Conservation (phyloP, 2,113 vertebrate genomes). For the Oreocharis arfaki region DNA sequence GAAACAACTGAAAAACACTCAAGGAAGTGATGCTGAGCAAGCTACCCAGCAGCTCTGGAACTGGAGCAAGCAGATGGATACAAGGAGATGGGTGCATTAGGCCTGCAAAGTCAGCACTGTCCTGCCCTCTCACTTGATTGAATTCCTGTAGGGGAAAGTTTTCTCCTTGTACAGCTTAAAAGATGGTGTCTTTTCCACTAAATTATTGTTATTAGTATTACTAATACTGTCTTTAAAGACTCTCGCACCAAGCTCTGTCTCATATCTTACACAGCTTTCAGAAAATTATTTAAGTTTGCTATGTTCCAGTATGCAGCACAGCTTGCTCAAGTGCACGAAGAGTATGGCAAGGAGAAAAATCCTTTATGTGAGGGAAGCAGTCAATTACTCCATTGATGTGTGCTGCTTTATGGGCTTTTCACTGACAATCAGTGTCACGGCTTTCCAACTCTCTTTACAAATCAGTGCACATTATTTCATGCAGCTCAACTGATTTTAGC, state of each 20-base stretch:
- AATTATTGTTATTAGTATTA: not conserved
- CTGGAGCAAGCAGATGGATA: not conserved
- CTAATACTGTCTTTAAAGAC: not conserved
- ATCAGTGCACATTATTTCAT: not conserved
- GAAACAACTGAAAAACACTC: not conserved
- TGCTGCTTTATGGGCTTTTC: not conserved
- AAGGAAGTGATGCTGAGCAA: not conserved
- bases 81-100: not conserved
- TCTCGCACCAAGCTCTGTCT: not conserved
- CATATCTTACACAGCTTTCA: not conserved
- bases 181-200: not conserved
- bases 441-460: not conserved
- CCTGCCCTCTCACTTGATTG: not conserved
- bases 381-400: not conserved
- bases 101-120: not conserved
- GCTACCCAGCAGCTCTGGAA: not conserved
- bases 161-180: not conserved
- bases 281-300: not conserved
- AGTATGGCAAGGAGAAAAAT: not conserved
- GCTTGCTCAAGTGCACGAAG: not conserved
- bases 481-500: slow-evolving; percentile 5
- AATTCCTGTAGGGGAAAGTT: not conserved
- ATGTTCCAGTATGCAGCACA: not conserved
- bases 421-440: slow-evolving; percentile 25
- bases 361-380: not conserved